Base-by-base conservation (phyloP, 2,888 invertebrate species). In the Brassicogethes aeneus region DNA sequence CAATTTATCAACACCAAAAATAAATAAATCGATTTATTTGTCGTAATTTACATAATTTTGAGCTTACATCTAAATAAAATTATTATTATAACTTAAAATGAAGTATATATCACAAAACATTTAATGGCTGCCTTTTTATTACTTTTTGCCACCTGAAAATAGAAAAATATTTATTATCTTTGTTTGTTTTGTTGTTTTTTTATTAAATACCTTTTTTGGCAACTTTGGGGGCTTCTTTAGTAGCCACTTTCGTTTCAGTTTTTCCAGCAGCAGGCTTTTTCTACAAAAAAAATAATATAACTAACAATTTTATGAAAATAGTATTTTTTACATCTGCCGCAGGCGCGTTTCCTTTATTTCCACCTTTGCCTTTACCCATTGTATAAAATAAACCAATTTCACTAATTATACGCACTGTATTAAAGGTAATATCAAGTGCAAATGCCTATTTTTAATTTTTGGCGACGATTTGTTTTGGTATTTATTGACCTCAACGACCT, bases 291-390 rank as follows among this genome's bases (percentile, higher is more conserved):
- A 32, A 39, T 36, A 23, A 15, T 23, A 23, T 7, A 10, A 23
- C 23, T 23, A 7, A 23, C 10, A 5, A 23, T 23, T 7, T 23
- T 5, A 23, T 23, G 5, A 23, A 5, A 23, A 10, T 23, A 23
- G 10, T 23, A 7, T 7, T 23, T 7, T 23, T 23, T 36, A 43
- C 45, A 34, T 46, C 42, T 17, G 29, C 43, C 35, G 39, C 44
- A 31, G 37, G 44, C 36, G 47, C 41, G 16, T 16, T 39, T 16
- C 35, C 48, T 45, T 53, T 32, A 12, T 23, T 53, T 15, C 51
- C 50, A 31, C 51, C 51, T 43, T 53, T 53, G n/a, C 51, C 50
- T 45, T 51, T 51, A 10, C 48, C 53, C 51, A 51, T 51, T 42
- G 40, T 45, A 40, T n/a, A n/a, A n/a, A n/a, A n/a, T n/a, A n/a